Base-by-base conservation (phyloP, 1,140 invertebrate species). In the Zaprionus gabonicus region DNA sequence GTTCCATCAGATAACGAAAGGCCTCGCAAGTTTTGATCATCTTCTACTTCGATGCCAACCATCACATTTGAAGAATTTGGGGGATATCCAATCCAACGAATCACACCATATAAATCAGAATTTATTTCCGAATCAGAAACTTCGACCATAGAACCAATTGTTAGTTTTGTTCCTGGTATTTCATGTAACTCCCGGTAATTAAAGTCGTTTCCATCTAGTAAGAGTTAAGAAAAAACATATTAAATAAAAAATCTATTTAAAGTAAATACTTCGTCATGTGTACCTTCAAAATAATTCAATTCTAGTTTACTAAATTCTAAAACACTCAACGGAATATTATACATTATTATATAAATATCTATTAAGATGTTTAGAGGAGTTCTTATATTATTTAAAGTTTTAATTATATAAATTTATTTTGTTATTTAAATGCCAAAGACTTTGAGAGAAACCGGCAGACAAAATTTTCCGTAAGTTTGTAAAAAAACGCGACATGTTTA, bases 21-120 rank as follows among this genome's bases (percentile, higher is more conserved):
- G 64, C 93, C 93, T 78, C 86, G 85, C n/a, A 95, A 86, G 57
- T 94, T 93, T 75, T 95, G 95, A 92, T 97, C 95, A 86, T 97
- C 95, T 91, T 97, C 97, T 91, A 97, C 91, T 88, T 95, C 94
- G 65, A 95, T 94, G 46, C 95, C 95, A 5, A 95, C 94, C 34
- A 94, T 64, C 13, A 94, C 82, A 53, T 91, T 91, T 36, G 87
- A 88, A 1, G 71, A 78, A 5, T 91, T 83, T 2, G 81, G 76
- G 31, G 78, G 72, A 3, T 78, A 93, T 5, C 97, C 97, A 90
- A 98, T 96, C 97, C 98, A 98, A 91, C 96, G 95, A 71, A 98
- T 96, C 10, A 98, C 96, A 57, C 97, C 98, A 94, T 96, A 96
- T 34, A 95, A 88, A 67, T 94, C 92, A 67, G 94, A 93, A 63